These are phyloP conservation scores for Oncorhynchus nerka DNA, from an alignment of 2,113 vertebrate genomes.

Conservation along the genomic window DNA sequence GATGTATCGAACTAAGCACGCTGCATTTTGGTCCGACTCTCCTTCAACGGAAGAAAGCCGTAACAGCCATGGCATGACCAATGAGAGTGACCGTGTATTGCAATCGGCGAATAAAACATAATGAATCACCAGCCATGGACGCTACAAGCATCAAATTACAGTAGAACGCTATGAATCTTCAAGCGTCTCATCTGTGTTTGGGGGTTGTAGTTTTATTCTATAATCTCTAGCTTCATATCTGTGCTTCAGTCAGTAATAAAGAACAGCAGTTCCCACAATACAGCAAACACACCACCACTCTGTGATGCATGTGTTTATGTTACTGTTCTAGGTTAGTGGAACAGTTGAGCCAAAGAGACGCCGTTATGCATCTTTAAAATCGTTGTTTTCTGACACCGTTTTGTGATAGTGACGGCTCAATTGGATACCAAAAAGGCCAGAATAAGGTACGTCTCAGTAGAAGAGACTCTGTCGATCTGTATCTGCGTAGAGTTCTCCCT, in stretches of 20 bases:
- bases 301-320: constrained; percentile 72
- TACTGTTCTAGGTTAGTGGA: constrained; percentile 68
- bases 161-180: constrained; percentile 8
- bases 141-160: constrained; percentile 36
- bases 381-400: neutral
- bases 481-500: neutral
- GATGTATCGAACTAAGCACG: too few species aligned
- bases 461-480: neutral
- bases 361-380: neutral
- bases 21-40: too few species aligned
- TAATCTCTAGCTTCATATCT: fast-evolving
- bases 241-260: too few species aligned
- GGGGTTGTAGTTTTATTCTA: constrained; percentile 62
- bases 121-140: neutral
- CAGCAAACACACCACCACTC: constrained; percentile 22
- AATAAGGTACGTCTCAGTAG: neutral
- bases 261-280: constrained; percentile 70
- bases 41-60: too few species aligned
- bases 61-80: neutral
- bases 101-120: constrained; percentile 24
- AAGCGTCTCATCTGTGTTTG: neutral
- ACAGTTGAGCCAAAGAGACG: constrained; percentile 27
- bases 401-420: neutral
- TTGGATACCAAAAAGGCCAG: neutral
- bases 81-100: neutral